Percentiles rank a stretch among this genome's conserved stretches.
Evolutionary conservation across 2,888 invertebrate genomes (phyloP).

Genomic region (Galerucella nymphaeae): DNA sequence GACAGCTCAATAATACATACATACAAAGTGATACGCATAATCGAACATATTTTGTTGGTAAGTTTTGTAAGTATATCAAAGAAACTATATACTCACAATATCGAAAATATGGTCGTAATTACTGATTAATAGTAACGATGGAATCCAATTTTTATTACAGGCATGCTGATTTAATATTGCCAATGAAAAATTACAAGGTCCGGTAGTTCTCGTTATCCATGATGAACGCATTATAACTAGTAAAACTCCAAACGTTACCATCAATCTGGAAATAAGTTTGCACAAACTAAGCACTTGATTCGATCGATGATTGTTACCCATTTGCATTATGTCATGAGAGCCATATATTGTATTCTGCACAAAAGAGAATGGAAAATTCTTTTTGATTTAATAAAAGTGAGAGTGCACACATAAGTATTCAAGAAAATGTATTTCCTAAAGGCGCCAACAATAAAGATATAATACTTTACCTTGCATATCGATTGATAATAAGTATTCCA

Average conservation of each 20-base stretch:
- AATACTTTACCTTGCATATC: slow-evolving; percentile 31
- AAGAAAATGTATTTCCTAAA: background rate
- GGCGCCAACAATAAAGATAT: background rate
- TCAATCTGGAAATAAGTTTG: background rate
- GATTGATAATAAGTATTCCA: slow-evolving; percentile 18
- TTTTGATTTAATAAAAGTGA: too few relatives aligned
- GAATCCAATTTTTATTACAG: background rate
- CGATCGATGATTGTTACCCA: too few relatives aligned
- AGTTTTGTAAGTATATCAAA: too few relatives aligned
- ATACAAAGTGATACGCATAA: too few relatives aligned
- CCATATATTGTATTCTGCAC: too few relatives aligned
- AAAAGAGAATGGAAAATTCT: too few relatives aligned
- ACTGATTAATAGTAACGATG: background rate
- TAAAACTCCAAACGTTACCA: background rate
- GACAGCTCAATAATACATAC: too few relatives aligned
- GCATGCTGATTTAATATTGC: background rate
- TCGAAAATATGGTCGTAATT: background rate
- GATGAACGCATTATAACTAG: background rate
- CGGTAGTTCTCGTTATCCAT: background rate
- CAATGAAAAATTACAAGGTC: background rate
- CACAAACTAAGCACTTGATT: too few relatives aligned
- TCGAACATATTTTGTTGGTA: too few relatives aligned
- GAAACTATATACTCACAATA: background rate
- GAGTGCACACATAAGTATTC: too few relatives aligned
- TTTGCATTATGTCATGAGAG: too few relatives aligned